Evolutionary conservation across 2,888 invertebrate species (phyloP).

Genomic region (Brachyopa scutellaris): DNA sequence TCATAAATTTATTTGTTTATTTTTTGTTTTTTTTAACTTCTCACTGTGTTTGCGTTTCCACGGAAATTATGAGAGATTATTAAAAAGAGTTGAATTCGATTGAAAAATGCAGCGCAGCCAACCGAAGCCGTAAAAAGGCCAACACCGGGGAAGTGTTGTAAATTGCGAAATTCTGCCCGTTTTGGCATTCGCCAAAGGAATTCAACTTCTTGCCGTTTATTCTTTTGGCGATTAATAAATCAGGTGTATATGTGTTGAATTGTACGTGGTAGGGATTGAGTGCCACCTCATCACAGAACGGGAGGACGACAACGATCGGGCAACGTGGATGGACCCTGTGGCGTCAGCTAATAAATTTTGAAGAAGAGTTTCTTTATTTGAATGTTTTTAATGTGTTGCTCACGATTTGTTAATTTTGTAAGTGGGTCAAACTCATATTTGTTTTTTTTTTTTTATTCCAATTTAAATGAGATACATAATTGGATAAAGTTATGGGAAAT

Average conservation of each 20-base stretch:
- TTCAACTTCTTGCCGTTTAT: conserved; percentile 32
- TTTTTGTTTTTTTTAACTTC: conserved; percentile 1
- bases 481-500: conserved; percentile 62
- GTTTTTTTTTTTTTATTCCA: conserved; percentile 14
- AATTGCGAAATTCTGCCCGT: conserved; percentile 63
- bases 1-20: conserved; percentile 55
- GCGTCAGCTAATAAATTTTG: conserved; percentile 70
- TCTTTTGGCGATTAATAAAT: conserved; percentile 57
- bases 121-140: conserved; percentile 5
- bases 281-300: conserved; percentile 59
- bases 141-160: conserved; percentile 56
- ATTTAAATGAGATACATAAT: conserved; percentile 62
- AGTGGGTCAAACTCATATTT: conserved; percentile 58
- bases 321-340: conserved; percentile 55
- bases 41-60: conserved; percentile 66
- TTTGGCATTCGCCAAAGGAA: conserved; percentile 60
- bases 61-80: conserved; percentile 71
- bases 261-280: conserved; percentile 8
- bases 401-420: conserved; percentile 16
- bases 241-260: conserved; percentile 20
- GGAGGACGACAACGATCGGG: not conserved
- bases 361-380: conserved; percentile 45
- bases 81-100: conserved; percentile 58
- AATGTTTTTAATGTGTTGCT: conserved; percentile 38
- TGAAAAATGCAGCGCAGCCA: conserved; percentile 41